Evolutionary conservation across 2,888 invertebrate genomes (phyloP).

Genomic region (Hemithea aestivaria): DNA sequence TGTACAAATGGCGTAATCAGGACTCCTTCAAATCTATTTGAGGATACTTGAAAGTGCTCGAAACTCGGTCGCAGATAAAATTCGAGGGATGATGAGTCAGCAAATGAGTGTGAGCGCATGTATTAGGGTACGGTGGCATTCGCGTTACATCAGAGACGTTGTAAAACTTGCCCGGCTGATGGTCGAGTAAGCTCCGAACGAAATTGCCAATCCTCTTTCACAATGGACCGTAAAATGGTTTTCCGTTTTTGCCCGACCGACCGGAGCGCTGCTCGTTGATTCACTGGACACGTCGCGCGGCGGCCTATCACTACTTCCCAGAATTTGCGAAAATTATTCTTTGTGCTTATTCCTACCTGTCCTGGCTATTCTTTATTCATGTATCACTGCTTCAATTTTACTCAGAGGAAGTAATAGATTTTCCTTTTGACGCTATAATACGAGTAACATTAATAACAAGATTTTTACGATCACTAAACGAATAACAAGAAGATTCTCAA

Average conservation of each 20-base stretch:
- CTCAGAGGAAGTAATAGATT: no score
- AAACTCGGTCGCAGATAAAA: conserved; percentile 22
- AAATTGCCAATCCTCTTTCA: conserved; percentile 79
- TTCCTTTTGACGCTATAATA: no score
- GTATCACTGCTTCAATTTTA: conserved; percentile 15
- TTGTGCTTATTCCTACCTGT: conserved; percentile 46
- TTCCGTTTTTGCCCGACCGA: conserved; percentile 76
- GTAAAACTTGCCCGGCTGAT: conserved; percentile 71
- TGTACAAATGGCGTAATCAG: conserved; percentile 17
- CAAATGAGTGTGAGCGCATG: conserved; percentile 37
- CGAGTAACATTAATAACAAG: no score
- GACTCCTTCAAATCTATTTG: conserved; percentile 14
- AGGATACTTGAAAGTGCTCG: conserved; percentile 14
- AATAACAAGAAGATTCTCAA: no score
- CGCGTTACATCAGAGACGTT: conserved; percentile 68
- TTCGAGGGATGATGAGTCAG: conserved; percentile 28
- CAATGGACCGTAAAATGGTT: conserved; percentile 79
- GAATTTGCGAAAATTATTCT: conserved; percentile 69
- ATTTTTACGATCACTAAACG: no score
- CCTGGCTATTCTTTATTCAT: conserved; percentile 26
- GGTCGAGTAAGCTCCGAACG: conserved; percentile 73
- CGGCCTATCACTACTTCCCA: conserved; percentile 65
- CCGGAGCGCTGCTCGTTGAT: conserved; percentile 72
- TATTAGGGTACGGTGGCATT: conserved; percentile 53
- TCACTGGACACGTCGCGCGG: conserved; percentile 73